phyloP scores from a whole-genome alignment of 2,888 invertebrate genomes.

The Spialia ferax region DNA sequence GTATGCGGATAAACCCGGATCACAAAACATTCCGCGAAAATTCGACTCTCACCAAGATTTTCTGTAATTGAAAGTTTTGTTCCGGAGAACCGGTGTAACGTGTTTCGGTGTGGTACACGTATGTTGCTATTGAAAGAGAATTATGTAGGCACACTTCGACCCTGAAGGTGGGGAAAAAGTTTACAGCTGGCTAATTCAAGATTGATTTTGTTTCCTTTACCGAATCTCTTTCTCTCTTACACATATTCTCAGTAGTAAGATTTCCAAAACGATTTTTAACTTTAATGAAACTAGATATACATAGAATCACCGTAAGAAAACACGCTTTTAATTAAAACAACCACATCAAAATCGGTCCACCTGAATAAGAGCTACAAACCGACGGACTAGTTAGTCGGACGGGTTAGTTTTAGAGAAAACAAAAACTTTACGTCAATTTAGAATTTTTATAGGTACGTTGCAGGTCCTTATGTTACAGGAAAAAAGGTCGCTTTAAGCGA shows the following conservation, averaged over 20 bases:
- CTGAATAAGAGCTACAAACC: no score
- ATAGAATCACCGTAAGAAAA: no score
- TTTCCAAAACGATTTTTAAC: neutral
- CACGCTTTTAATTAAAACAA: no score
- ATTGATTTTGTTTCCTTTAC: slow-evolving; percentile 16
- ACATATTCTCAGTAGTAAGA: neutral
- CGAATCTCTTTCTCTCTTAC: neutral
- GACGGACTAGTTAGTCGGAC: no score
- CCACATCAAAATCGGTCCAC: no score
- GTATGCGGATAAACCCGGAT: slow-evolving; percentile 24
- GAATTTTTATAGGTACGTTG: no score
- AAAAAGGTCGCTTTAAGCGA: neutral
- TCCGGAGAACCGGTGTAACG: neutral
- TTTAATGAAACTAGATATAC: no score
- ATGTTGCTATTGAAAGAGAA: slow-evolving; percentile 2
- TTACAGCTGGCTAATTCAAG: slow-evolving; percentile 19
- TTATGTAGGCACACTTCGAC: neutral
- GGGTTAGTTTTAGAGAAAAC: no score
- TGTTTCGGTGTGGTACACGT: no score
- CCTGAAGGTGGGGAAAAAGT: slow-evolving; percentile 3
- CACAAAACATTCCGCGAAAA: slow-evolving; percentile 26
- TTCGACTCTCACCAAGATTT: slow-evolving; percentile 12
- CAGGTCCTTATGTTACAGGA: no score
- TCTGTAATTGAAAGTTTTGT: slow-evolving; percentile 23
- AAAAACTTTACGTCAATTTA: no score